Percentiles rank a stretch among this genome's conserved stretches.
phyloP scores from a whole-genome alignment of 2,113 vertebrate genomes.

The Gopherus flavomarginatus region DNA sequence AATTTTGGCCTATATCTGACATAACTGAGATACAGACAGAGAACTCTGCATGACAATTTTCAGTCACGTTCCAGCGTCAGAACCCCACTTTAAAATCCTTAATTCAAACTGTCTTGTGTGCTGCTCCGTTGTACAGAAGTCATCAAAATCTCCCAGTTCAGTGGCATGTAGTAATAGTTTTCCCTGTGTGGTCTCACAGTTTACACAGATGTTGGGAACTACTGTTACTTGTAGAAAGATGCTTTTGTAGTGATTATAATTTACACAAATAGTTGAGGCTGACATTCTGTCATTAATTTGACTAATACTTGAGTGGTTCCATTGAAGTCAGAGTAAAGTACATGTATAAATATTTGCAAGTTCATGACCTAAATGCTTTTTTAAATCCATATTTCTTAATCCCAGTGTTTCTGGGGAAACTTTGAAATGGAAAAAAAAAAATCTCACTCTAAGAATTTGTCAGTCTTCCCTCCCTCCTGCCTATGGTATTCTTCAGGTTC shows the following conservation, averaged over 20 bases:
- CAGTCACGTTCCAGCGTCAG: background rate
- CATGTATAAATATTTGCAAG: background rate
- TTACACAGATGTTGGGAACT: fast-evolving
- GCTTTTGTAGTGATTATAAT: background rate
- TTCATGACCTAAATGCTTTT: background rate
- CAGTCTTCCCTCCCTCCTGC: background rate
- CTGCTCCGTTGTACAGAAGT: background rate
- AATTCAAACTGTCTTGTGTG: background rate
- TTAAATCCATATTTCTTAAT: background rate
- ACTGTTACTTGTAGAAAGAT: background rate
- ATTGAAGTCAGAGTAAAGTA: background rate
- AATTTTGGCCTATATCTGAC: background rate
- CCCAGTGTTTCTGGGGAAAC: background rate
- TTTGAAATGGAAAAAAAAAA: background rate
- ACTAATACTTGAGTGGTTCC: background rate
- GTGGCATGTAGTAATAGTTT: fast-evolving
- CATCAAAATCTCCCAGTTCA: background rate
- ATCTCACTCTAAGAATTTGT: background rate
- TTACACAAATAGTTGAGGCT: fast-evolving
- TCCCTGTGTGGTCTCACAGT: fast-evolving
- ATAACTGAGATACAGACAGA: background rate
- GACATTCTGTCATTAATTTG: background rate
- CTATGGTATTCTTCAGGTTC: background rate
- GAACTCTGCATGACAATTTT: background rate
- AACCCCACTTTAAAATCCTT: background rate